Base-by-base conservation (phyloP, 2,113 vertebrate species). In the Gambusia holbrooki region DNA sequence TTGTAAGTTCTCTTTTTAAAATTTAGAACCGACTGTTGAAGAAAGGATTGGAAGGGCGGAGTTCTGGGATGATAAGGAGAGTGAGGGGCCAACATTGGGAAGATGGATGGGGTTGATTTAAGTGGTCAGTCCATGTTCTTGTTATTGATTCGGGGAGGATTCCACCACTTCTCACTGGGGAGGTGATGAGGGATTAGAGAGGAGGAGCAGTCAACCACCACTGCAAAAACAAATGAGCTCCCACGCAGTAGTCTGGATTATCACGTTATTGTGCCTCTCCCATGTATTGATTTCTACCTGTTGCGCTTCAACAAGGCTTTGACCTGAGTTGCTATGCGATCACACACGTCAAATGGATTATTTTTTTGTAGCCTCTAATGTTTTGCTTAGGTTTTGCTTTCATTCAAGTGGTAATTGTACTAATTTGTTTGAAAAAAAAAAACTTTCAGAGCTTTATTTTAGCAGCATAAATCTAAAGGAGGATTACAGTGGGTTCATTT, bases 171-270 rank as follows among this genome's bases (percentile, higher is more conserved):
- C 78, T 83, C 90, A 83, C 88, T 73, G 80, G 80, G 84, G 91
- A 89, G 88, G 88, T 87, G 86, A 89, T 88, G 89, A 94, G 88
- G 86, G 88, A 92, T 93, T 92, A 90, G 63, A 74, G 87, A 80
- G 88, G 91, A 91, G 90, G 84, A 69, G 83, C 80, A 22, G 85
- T 77, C 82, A 62, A 87, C 86, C 85, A 83, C 74, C 64, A 8
- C 86, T 91, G 92, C 83, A 87, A 93, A 93, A 94, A 93, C 87
- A 94, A 93, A 94, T 87, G 83, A 92, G 90, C 83, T 92, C 87
- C 88, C 82, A 90, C 77, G 87, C 81, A 90, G 87, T 91, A 82
- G 87, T 88, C 76, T 27, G 92, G 93, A 94, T 94, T 94, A 94
- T 91, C 89, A 90, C 88, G 91, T 94, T 91, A 93, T 83, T 82